Base-by-base conservation (phyloP, 2,888 invertebrate genomes). In the Prostheceraeus crozeri region DNA sequence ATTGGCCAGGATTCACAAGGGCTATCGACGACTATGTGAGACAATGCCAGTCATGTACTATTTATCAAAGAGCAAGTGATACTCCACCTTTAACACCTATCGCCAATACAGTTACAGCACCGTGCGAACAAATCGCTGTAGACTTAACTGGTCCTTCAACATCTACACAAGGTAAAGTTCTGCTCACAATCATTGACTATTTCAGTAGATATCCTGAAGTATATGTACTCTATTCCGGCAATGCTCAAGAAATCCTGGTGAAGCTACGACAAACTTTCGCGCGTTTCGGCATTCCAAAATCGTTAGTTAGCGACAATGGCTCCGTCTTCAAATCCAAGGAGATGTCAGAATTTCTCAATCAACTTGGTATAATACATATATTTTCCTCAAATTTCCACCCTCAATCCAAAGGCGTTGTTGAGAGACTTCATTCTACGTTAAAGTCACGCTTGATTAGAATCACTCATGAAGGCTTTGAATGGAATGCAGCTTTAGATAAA, bases 41-140 rank as follows among this genome's bases (percentile, higher is more conserved):
- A 8, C 48, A 48, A 48, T 48, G 48, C 48, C 48, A 48, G 28
- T 30, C 48, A 48, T 48, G 48, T 30, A 48, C 48, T 28, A 48
- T 48, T 28, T 48, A 28, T 48, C 48, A 19, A 48, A 48, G 28
- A n/a, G 23, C 28, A 25, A 48, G 48, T 30, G 48, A 48, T 48
- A 48, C 48, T 28, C 27, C 25, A 19, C 48, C 48, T 28, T 28
- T 48, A 48, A 48, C 28, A 25, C 48, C 48, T 25, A 48, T 48
- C 25, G 48, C 48, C 11, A 30, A 48, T 28, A 48, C 25, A 4
- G 28, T 48, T 19, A 19, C 10, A 48, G 28, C 23, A 28, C 23
- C 27, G 27, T 19, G 28, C 19, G 48, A 48, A 28, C 27, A 48
- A 14, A 21, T 48, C 10, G 23, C 48, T n/a, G 28, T 48, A 28